phyloP scores from a whole-genome alignment of 2,888 invertebrate genomes.

The Meandrusa payeni region DNA sequence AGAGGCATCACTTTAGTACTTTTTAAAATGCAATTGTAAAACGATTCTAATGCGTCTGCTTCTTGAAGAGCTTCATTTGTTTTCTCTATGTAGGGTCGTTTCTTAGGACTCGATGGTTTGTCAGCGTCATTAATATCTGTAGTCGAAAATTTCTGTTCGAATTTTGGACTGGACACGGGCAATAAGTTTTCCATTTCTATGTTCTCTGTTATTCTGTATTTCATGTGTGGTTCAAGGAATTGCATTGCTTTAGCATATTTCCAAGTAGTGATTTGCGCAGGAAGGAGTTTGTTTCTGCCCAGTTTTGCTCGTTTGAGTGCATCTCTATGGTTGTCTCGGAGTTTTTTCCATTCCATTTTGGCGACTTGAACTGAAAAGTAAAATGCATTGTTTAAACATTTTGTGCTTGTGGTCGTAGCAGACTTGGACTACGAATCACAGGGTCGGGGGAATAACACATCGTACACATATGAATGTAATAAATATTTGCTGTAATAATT shows the following conservation, averaged over 20 bases:
- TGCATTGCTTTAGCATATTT: slow-evolving; percentile 74
- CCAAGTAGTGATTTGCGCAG: slow-evolving; percentile 72
- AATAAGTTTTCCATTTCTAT: slow-evolving; percentile 70
- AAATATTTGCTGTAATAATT: too few relatives aligned
- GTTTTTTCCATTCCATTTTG: slow-evolving; percentile 68
- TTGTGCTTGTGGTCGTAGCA: too few relatives aligned
- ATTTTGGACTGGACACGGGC: slow-evolving; percentile 34
- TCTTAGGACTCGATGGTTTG: slow-evolving; percentile 33
- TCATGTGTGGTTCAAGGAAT: slow-evolving; percentile 71
- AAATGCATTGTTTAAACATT: too few relatives aligned
- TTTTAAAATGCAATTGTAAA: slow-evolving; percentile 63
- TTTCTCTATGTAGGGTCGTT: slow-evolving; percentile 41
- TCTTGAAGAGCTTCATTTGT: slow-evolving; percentile 33
- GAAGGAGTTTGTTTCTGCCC: slow-evolving; percentile 67
- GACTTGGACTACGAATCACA: too few relatives aligned
- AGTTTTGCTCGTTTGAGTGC: slow-evolving; percentile 68
- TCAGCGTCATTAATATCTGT: slow-evolving; percentile 38
- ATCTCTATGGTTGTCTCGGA: slow-evolving; percentile 68
- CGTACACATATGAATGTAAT: too few relatives aligned
- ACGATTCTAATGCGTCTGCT: slow-evolving; percentile 59
- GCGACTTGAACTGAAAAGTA: slow-evolving; percentile 59
- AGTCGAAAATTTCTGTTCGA: slow-evolving; percentile 54
- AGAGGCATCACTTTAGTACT: slow-evolving; percentile 65
- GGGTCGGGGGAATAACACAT: too few relatives aligned
- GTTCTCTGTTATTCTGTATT: slow-evolving; percentile 68